Base-by-base conservation (phyloP, 2,113 vertebrate genomes). In the Myiagra hebetior region DNA sequence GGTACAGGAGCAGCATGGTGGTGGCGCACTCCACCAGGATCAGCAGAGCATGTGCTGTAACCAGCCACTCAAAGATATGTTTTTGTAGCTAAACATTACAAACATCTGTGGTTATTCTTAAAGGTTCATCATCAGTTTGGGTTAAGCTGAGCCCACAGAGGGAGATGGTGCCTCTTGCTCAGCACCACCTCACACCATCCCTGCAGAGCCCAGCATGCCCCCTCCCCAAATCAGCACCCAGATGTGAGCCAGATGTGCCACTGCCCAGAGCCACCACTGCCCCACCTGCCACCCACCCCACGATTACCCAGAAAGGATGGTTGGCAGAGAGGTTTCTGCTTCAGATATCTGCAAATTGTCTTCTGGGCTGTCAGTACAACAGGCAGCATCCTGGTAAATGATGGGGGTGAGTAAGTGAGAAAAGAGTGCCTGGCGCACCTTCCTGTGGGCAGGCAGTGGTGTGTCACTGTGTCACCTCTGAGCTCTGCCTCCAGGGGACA, bases 381-480 rank as follows among this genome's bases (percentile, higher is more conserved):
- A 53, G 47, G 81, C 44, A 55, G 37, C 26, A 13, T 4, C 0
- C 5, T 27, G 47, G 67, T 18, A 47, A 68, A 60, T 1, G 26
- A 39, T 3, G n/a, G 70, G 55, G 21, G 53, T 60, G 68, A 68
- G 0, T 3, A 28, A 75, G 42, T 24, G 67, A 18, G 30, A 46
- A 26, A 37, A 1, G 35, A 67, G 53, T 2, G 41, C 35, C 7
- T n/a, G 67, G 60, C 74, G 68, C 10, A 31, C 15, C 9, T 10
- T 67, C 16, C 90, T 13, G 15, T 11, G 56, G 60, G 60, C 79
- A 39, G 57, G 35, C 24, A 24, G 39, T 2, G 14, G 9, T 24
- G 23, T 5, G 3, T 3, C 82, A 53, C 52, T 0, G 4, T 1
- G 19, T 13, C 28, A 10, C 39, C 11, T 20, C 46, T 4, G 18